A percentile compares a stretch with the other conserved stretches of the same genome.
Evolutionary conservation across 2,113 vertebrate genomes (phyloP).

Genomic region (Perognathus longimembris): DNA sequence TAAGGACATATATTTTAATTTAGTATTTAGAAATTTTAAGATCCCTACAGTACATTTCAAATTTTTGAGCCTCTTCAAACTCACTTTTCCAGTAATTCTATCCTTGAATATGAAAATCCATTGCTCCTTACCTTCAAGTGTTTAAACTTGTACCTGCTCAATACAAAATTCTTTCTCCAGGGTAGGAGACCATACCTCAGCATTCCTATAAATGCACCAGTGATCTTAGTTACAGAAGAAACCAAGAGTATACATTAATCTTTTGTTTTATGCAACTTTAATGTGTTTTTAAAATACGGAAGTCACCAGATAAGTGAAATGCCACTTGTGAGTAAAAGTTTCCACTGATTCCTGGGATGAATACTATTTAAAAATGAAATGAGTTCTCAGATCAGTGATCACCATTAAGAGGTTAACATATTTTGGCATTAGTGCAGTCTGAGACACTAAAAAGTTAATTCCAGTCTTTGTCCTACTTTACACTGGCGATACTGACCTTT

Average conservation of each 20-base stretch:
- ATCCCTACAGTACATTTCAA: neutral
- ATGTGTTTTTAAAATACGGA: conserved; percentile 4
- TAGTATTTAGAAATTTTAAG: neutral
- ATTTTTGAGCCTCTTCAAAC: neutral
- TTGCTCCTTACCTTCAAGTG: neutral
- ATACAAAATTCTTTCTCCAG: neutral
- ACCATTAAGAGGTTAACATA: neutral
- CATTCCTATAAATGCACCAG: conserved; percentile 6
- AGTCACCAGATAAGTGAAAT: neutral
- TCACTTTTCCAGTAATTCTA: neutral
- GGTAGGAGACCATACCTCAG: neutral
- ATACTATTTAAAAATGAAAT: neutral
- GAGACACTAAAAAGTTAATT: neutral
- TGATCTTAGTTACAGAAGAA: neutral
- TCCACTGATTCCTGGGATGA: neutral
- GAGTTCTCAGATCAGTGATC: neutral
- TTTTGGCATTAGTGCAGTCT: too few relatives aligned
- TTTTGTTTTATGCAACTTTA: neutral
- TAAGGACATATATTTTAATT: neutral
- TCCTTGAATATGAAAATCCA: conserved; percentile 10
- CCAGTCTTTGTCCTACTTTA: neutral
- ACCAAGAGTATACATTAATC: neutral
- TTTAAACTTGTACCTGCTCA: conserved; percentile 38
- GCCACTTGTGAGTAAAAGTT: neutral
- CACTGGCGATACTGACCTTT: neutral